Evolutionary conservation across 2,113 vertebrate species (phyloP), one percentile per base, ranked within the genome.

Genomic region (Cavia aperea): DNA sequence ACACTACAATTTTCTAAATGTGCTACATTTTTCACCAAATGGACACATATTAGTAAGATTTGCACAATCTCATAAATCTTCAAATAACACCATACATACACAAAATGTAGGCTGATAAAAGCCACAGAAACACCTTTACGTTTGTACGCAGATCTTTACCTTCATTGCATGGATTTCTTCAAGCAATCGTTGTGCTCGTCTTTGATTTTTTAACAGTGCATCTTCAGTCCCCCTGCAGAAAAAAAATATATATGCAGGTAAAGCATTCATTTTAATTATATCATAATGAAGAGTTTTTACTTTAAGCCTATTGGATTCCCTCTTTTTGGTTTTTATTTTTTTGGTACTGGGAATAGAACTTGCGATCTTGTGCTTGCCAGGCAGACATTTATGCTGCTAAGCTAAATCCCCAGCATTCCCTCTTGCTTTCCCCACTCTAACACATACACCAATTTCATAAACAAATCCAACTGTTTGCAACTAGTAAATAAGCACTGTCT

Each of bases 121-220:
- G 15, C 88, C 43, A 68, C 2, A 54, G 49, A 72, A 78, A 72
- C 1, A 82, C 1, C 15, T 8, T 73, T 10, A 49, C 4, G 84
- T 26, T 5, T 49, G 75, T 18, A 73, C 29, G 31, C 31, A 46
- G 19, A 4, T 16, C 23, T 82, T 96, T 97, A 98, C 98, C 97
- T 99, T 99, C 97, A 99, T 98, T 16, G 98, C 97, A 56, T 98
- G 98, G 89, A 99, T 98, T 97, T 99, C 99, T 96, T 99, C 98
- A 90, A 98, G 96, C 91, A 99, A 95, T 95, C 99, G 98, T 16
- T 97, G 97, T 13, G 96, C 98, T 92, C 99, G 98, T 92, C 98
- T 98, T 87, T 98, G 98, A 92, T 99, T 99, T 97, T 98, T 99
- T 72, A 98, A 97, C 29, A 98, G 60, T 24, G 97, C 97, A 4